phyloP scores from a whole-genome alignment of 2,797 vertebrate genomes.

The Spinus pinus region DNA sequence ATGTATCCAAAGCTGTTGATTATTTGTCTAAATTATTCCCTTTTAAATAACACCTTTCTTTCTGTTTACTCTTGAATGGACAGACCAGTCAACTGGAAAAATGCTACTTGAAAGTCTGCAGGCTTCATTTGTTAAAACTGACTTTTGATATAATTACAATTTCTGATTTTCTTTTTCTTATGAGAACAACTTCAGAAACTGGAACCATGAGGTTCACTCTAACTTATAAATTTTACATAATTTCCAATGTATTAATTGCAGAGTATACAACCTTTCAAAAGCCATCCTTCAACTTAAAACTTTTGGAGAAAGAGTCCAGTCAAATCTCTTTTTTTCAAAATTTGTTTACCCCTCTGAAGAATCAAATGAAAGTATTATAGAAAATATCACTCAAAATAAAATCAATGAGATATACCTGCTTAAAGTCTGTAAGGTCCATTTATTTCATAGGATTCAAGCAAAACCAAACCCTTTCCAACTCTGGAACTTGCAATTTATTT shows the following conservation, averaged over 20 bases:
- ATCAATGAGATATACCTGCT: not conserved
- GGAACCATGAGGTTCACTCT: not conserved
- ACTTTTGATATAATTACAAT: not conserved
- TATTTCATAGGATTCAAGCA: not conserved
- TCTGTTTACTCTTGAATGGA: slow-evolving; percentile 19
- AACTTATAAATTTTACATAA: not conserved
- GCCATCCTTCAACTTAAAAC: not conserved
- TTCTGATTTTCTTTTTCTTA: not conserved
- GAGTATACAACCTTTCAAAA: not conserved
- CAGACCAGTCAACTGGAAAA: slow-evolving; percentile 21
- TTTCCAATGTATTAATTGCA: not conserved
- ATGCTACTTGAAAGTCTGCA: not conserved
- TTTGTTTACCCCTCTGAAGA: not conserved
- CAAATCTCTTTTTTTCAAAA: not conserved
- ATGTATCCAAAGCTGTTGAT: not conserved
- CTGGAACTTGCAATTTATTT: not conserved
- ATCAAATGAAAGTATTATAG: not conserved
- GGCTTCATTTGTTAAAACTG: not conserved
- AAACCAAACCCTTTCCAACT: not conserved
- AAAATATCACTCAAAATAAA: not conserved
- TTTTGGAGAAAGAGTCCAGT: not conserved
- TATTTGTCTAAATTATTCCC: not conserved
- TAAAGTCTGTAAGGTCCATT: not conserved
- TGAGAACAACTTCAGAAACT: not conserved
- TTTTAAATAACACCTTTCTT: slow-evolving; percentile 21